Percentiles rank a stretch among this genome's conserved stretches.
Conservation (phyloP, 2,797 vertebrate genomes). For the Spinus olivaceus region DNA sequence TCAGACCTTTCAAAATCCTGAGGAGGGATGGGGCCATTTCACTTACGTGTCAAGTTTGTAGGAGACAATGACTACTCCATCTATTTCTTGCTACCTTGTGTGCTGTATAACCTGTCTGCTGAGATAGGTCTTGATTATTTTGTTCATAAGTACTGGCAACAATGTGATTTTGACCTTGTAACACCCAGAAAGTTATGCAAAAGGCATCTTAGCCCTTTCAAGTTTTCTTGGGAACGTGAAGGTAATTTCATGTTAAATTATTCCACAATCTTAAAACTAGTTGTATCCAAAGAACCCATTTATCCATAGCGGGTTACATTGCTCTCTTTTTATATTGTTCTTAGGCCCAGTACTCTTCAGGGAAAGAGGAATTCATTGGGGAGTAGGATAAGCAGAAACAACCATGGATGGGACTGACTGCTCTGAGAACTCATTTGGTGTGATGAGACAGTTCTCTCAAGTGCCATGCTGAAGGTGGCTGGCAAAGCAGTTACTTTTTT, state of each 20-base stretch:
- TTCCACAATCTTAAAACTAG: background rate
- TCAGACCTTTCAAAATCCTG: background rate
- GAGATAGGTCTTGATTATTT: background rate
- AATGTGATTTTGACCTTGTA: background rate
- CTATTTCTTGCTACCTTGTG: background rate
- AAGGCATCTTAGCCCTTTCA: background rate
- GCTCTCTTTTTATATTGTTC: background rate
- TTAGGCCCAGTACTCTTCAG: background rate
- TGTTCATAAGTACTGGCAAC: background rate
- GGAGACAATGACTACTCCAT: background rate
- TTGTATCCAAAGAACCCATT: background rate
- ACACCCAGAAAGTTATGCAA: background rate
- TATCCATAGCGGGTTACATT: background rate
- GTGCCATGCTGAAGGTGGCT: background rate
- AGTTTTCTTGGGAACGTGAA: background rate
- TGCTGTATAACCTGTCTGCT: background rate
- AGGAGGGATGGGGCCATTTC: background rate
- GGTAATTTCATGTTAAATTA: background rate
- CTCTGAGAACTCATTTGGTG: background rate
- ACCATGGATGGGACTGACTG: background rate
- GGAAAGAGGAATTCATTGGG: background rate
- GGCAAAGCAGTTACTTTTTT: background rate
- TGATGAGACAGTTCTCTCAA: background rate
- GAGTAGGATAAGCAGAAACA: background rate
- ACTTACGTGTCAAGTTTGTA: background rate